These are phyloP conservation scores for Myotis myotis DNA, from an alignment of 2,797 vertebrate genomes.

Conservation along the genomic window DNA sequence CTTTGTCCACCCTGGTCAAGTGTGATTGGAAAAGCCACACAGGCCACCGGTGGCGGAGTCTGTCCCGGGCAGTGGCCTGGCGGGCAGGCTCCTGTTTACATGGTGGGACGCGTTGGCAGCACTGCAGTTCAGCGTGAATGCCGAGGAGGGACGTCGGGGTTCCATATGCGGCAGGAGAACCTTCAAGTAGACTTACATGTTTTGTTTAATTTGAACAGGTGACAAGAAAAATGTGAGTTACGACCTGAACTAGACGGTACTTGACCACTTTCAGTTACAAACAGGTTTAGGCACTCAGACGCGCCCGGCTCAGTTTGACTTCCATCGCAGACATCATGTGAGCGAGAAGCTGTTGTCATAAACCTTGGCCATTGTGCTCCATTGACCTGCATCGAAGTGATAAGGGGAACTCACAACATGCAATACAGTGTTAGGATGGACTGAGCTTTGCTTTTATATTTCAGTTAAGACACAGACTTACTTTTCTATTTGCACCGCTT, in stretches of 20 bases:
- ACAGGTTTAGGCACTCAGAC: conserved; percentile 56
- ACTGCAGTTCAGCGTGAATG: conserved; percentile 81
- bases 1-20: conserved; percentile 79
- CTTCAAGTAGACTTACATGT: conserved; percentile 78
- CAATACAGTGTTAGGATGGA: conserved; percentile 53
- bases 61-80: conserved; percentile 69
- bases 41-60: conserved; percentile 73
- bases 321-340: conserved; percentile 54
- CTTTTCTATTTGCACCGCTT: conserved; percentile 78
- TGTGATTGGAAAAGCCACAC: conserved; percentile 72
- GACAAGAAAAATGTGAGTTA: conserved; percentile 60
- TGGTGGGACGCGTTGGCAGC: conserved; percentile 74
- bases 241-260: conserved; percentile 65
- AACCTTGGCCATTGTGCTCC: conserved; percentile 68
- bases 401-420: conserved; percentile 42
- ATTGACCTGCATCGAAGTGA: conserved; percentile 58
- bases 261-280: conserved; percentile 58
- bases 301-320: conserved; percentile 57
- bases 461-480: conserved; percentile 67
- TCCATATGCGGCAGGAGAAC: conserved; percentile 70
- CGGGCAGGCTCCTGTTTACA: conserved; percentile 53
- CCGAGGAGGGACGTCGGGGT: conserved; percentile 67
- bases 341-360: conserved; percentile 63
- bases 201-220: conserved; percentile 59
- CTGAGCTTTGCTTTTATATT: conserved; percentile 61